Percentiles rank a stretch among this genome's conserved stretches.
These are phyloP conservation scores for Pocillopora damicornis DNA, from an alignment of 64 coral and sea anemone genomes.

Conservation along the genomic window DNA sequence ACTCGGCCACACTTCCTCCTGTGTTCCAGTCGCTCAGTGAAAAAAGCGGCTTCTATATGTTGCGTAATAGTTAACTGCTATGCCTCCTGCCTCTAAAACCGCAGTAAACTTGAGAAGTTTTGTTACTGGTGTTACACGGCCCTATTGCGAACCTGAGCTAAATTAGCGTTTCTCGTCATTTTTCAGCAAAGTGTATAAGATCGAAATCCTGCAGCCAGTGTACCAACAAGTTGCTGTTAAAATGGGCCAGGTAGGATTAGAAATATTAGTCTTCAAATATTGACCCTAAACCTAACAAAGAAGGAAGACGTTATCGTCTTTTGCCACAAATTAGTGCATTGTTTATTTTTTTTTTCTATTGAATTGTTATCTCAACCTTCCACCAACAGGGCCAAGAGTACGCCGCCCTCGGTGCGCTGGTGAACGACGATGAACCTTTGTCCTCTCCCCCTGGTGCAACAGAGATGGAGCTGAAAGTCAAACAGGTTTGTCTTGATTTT, in stretches of 20 bases:
- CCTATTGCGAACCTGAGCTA: background rate
- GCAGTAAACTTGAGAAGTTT: too few relatives aligned
- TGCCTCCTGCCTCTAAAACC: too few relatives aligned
- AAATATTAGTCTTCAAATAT: too few relatives aligned
- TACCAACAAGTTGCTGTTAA: slow-evolving; percentile 93
- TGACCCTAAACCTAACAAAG: too few relatives aligned
- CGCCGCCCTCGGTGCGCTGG: slow-evolving; percentile 67
- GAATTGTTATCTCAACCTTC: background rate
- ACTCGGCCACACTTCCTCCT: too few relatives aligned
- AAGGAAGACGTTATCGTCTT: background rate
- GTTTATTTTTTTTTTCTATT: background rate
- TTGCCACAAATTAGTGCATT: background rate
- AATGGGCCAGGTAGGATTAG: slow-evolving; percentile 67
- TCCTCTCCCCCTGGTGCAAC: slow-evolving; percentile 82
- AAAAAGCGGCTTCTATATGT: too few relatives aligned
- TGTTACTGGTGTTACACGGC: too few relatives aligned
- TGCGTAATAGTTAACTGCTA: too few relatives aligned
- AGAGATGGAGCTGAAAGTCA: slow-evolving; percentile 97
- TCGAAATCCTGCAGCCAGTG: slow-evolving; percentile 89
- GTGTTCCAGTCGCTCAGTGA: too few relatives aligned
- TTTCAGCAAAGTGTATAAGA: slow-evolving; percentile 93
- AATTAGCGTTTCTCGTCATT: background rate
- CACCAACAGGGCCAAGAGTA: slow-evolving; percentile 80
- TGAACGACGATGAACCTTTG: slow-evolving; percentile 89
- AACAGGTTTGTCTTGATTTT: slow-evolving; percentile 59